A percentile compares a stretch with the other conserved stretches of the same genome.
Evolutionary conservation across 2,113 vertebrate species (phyloP).

Genomic region (Alethe castanea): DNA sequence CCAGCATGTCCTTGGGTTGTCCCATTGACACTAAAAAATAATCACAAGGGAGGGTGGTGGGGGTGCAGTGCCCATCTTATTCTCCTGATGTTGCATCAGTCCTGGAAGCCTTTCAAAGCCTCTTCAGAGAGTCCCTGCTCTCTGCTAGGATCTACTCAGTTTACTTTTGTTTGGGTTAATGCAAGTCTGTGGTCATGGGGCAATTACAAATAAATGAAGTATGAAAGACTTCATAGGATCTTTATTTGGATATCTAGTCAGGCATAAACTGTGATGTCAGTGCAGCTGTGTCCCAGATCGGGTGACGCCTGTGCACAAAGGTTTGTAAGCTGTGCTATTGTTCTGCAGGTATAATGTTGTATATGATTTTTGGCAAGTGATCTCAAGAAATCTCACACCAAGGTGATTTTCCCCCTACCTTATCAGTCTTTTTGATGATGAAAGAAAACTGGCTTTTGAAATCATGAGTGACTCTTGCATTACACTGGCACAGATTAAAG

Average conservation of each 20-base stretch:
- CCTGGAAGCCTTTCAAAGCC: neutral
- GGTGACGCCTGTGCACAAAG: neutral
- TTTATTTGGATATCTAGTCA: constrained; percentile 14
- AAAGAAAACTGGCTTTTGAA: neutral
- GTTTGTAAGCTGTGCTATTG: neutral
- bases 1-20: neutral
- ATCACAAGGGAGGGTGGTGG: neutral
- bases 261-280: constrained; percentile 8
- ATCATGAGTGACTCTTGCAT: neutral
- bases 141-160: neutral
- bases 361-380: neutral
- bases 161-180: constrained; percentile 9
- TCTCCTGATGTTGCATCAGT: neutral
- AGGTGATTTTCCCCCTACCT: neutral
- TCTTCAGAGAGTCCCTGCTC: neutral
- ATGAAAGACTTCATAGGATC: neutral
- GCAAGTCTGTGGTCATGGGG: neutral
- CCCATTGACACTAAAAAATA: neutral
- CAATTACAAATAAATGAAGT: constrained; percentile 1
- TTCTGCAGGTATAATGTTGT: neutral
- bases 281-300: neutral
- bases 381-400: neutral
- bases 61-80: neutral
- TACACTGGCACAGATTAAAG: neutral
- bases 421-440: neutral